These are phyloP conservation scores for Eurytoma californica DNA, from an alignment of 2,888 invertebrate genomes.

Conservation along the genomic window DNA sequence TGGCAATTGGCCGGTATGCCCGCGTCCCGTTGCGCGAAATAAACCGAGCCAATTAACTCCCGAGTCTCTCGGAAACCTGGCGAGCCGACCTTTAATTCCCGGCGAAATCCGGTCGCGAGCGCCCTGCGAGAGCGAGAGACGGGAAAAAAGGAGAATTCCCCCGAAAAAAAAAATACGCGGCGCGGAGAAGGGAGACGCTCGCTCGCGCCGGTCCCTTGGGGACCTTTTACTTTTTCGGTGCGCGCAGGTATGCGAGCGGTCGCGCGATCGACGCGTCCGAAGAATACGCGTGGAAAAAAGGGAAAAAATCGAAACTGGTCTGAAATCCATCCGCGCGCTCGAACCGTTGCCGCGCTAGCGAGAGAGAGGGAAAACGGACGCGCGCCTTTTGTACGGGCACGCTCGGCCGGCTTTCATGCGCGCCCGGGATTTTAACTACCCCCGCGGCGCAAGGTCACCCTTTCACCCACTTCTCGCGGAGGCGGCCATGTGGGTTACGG, in stretches of 20 bases:
- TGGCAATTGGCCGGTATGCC: not conserved
- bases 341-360: constrained; percentile 16
- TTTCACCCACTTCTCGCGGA: constrained; percentile 52
- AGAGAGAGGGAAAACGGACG: constrained; percentile 30
- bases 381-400: constrained; percentile 13
- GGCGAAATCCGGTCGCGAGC: not conserved
- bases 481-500: constrained; percentile 12
- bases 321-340: constrained; percentile 33
- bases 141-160: constrained; percentile 16
- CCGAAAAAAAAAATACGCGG: not conserved
- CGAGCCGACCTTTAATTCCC: not conserved
- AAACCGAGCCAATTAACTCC: constrained; percentile 22
- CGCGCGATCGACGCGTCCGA: not conserved
- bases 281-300: not conserved
- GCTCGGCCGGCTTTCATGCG: constrained; percentile 11
- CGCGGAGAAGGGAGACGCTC: not conserved
- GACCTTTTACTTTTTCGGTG: constrained; percentile 50
- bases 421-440: constrained; percentile 49
- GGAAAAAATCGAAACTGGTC: constrained; percentile 53
- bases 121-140: not conserved
- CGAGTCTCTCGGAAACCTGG: not conserved
- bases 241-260: constrained; percentile 7
- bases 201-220: constrained; percentile 22
- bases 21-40: constrained; percentile 17
- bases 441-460: constrained; percentile 53